These are phyloP conservation scores for Limenitis camilla DNA, from an alignment of 2,888 invertebrate genomes.

Conservation along the genomic window DNA sequence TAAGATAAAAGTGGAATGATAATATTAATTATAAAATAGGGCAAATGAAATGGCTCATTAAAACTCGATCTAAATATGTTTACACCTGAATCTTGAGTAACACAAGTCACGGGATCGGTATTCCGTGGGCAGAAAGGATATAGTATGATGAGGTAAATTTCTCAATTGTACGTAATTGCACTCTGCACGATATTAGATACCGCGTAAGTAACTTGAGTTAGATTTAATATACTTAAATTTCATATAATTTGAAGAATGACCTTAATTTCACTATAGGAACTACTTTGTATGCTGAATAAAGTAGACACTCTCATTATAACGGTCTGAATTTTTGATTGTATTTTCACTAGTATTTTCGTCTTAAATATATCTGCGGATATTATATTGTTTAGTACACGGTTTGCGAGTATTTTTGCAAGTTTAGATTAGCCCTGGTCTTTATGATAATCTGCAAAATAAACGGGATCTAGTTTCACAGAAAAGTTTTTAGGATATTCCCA, in stretches of 20 bases:
- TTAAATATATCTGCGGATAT: not conserved
- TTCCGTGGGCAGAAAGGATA: constrained; percentile 54
- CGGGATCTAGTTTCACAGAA: constrained; percentile 16
- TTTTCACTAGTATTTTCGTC: no score
- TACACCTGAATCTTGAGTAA: no score
- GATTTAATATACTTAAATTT: constrained; percentile 2
- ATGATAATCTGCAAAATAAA: no score
- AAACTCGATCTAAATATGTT: no score
- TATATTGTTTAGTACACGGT: not conserved
- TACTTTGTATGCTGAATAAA: not conserved
- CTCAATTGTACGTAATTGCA: constrained; percentile 30
- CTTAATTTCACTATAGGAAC: no score
- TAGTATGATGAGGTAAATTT: constrained; percentile 60
- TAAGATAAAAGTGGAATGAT: no score
- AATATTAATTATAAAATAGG: no score
- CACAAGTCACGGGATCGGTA: constrained; percentile 8
- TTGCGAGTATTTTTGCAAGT: constrained; percentile 17
- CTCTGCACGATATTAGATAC: constrained; percentile 2
- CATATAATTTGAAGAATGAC: no score
- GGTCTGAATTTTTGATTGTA: not conserved
- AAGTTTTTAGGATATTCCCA: constrained; percentile 13
- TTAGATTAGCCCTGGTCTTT: constrained; percentile 19
- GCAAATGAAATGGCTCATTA: not conserved
- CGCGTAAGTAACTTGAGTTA: constrained; percentile 3
- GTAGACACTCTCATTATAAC: not conserved